Conservation (phyloP, 2,797 vertebrate genomes). For the Chelonia mydas region DNA sequence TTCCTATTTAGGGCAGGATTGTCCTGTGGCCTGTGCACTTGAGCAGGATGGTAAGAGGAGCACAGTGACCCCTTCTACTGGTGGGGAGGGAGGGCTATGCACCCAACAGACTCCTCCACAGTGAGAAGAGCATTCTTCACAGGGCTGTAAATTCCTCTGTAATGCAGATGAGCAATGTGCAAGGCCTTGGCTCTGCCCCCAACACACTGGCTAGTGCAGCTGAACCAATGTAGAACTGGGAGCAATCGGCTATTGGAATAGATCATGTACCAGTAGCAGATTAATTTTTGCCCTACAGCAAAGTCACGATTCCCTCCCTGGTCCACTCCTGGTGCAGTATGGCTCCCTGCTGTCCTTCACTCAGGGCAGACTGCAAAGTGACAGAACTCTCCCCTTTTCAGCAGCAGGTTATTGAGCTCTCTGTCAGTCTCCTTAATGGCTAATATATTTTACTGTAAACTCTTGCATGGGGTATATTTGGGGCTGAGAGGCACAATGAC, state of each 20-base stretch:
- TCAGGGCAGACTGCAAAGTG: not conserved
- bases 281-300: no score
- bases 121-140: not conserved
- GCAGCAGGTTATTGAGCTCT: not conserved
- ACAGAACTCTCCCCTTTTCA: not conserved
- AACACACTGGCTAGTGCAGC: not conserved
- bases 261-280: not conserved
- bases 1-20: constrained; percentile 19
- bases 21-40: not conserved
- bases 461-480: not conserved
- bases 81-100: not conserved
- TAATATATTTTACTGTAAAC: constrained; percentile 11
- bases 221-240: not conserved
- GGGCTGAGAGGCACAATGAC: not conserved
- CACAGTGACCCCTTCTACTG: not conserved
- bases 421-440: not conserved
- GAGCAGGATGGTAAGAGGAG: not conserved
- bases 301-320: not conserved
- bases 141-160: not conserved
- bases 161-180: not conserved
- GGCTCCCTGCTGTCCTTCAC: not conserved
- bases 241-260: not conserved
- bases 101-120: not conserved
- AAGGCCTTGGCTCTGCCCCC: not conserved
- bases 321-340: not conserved